phyloP scores from a whole-genome alignment of 2,113 vertebrate genomes.

The Sminthopsis crassicaudata region DNA sequence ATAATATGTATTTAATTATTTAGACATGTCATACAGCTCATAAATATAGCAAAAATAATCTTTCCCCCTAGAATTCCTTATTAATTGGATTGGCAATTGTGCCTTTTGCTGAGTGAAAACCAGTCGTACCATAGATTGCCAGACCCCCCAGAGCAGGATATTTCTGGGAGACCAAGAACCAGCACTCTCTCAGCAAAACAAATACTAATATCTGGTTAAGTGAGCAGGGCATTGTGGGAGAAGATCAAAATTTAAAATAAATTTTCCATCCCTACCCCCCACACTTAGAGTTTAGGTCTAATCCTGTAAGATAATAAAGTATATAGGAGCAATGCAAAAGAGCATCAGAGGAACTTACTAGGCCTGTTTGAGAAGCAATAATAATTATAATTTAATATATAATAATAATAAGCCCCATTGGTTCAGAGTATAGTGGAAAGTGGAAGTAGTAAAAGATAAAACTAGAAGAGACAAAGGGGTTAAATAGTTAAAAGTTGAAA shows the following conservation, averaged over 20 bases:
- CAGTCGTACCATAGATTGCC: background rate
- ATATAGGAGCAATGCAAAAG: background rate
- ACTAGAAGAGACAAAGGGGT: background rate
- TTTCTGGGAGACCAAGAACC: background rate
- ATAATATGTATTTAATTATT: background rate
- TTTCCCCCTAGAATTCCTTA: background rate
- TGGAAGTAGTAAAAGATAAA: background rate
- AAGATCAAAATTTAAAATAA: background rate
- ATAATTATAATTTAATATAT: no score
- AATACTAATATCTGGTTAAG: background rate
- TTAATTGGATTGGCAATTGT: background rate
- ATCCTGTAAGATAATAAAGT: no score
- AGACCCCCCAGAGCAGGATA: background rate
- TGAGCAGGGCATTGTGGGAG: background rate
- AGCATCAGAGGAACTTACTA: background rate
- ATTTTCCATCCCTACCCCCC: background rate
- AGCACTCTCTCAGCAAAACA: background rate
- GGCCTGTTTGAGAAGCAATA: background rate
- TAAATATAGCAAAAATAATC: background rate
- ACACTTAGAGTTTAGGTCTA: background rate
- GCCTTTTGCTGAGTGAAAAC: background rate
- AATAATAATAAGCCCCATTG: background rate
- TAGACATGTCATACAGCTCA: background rate
- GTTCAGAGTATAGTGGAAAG: background rate
- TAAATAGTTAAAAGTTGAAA: background rate